A percentile compares a stretch with the other conserved stretches of the same genome.
phyloP scores from a whole-genome alignment of 2,113 vertebrate genomes.

The Microcebus griseorufus region DNA sequence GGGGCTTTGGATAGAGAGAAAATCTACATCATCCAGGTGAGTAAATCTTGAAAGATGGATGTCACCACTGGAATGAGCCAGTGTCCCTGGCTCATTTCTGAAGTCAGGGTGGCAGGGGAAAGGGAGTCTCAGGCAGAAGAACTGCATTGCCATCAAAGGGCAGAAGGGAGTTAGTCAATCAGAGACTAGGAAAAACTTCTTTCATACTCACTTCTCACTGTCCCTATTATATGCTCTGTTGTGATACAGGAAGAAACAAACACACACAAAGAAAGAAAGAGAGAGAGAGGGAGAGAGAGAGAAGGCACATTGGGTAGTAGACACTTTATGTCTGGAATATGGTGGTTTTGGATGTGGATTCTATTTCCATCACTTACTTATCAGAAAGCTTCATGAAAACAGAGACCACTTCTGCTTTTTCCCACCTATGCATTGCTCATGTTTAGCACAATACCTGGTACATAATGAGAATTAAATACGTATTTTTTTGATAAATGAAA shows the following conservation, averaged over 20 bases:
- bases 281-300: accelerated
- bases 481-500: not conserved
- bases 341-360: not conserved
- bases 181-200: not conserved
- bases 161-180: not conserved
- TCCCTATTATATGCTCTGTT: not conserved
- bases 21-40: not conserved
- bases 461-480: not conserved
- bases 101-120: accelerated
- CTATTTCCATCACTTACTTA: not conserved
- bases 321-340: not conserved
- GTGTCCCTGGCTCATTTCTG: not conserved
- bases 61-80: accelerated
- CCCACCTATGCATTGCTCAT: not conserved
- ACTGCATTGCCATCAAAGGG: not conserved
- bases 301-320: not conserved
- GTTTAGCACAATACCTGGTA: not conserved
- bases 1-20: not conserved
- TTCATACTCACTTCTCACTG: not conserved
- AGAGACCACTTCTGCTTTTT: not conserved
- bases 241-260: not conserved
- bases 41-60: not conserved
- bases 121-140: not conserved
- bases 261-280: not conserved
- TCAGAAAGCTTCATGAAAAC: not conserved